phyloP scores from a whole-genome alignment of 2,797 vertebrate genomes.

The Huso huso region DNA sequence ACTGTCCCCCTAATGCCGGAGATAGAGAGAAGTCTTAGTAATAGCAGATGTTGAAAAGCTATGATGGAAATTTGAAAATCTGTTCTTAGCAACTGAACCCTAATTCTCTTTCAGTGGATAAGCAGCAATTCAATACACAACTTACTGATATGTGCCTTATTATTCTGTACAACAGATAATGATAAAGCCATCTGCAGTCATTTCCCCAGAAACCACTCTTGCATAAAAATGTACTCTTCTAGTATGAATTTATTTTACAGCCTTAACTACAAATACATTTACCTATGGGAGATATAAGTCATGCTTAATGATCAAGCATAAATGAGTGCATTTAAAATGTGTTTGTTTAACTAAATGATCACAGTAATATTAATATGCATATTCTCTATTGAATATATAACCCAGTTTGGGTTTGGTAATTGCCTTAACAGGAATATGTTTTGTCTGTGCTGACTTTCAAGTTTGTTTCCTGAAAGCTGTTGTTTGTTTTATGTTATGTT shows the following conservation, averaged over 20 bases:
- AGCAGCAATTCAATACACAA: background rate
- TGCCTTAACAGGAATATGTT: too few species aligned
- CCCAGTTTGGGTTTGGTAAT: too few species aligned
- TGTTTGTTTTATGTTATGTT: too few species aligned
- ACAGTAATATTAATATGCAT: too few species aligned
- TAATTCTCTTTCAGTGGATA: background rate
- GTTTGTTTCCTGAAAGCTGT: too few species aligned
- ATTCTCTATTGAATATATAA: too few species aligned
- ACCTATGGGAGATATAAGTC: background rate
- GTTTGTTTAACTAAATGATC: too few species aligned
- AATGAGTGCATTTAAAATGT: background rate
- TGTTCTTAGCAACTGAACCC: background rate
- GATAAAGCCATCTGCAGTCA: conserved; percentile 1
- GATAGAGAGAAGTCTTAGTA: background rate
- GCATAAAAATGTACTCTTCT: background rate
- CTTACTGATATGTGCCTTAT: background rate
- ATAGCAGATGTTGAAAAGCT: background rate
- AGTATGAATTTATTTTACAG: conserved; percentile 1
- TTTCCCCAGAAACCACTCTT: conserved; percentile 1
- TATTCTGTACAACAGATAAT: conserved; percentile 2
- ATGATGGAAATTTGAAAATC: conserved; percentile 3
- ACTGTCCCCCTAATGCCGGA: background rate
- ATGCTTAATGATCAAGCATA: background rate
- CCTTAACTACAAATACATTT: background rate
- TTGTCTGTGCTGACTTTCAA: too few species aligned